These are phyloP conservation scores for Papilio aristodemus DNA, from an alignment of 1,140 invertebrate genomes.

Conservation along the genomic window DNA sequence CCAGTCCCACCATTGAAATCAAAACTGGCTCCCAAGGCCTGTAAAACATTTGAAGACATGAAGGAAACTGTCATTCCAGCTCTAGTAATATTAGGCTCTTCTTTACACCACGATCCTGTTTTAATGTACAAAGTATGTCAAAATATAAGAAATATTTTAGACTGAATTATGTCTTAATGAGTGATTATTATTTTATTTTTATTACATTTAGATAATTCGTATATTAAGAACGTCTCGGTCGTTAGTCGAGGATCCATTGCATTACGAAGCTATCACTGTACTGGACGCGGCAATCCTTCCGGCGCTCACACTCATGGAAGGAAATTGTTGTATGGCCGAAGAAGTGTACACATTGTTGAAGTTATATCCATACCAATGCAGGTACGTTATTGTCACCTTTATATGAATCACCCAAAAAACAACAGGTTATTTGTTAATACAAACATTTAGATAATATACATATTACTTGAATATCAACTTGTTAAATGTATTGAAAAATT, in stretches of 20 bases:
- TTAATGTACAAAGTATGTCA: conserved; percentile 91
- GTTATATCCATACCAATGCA: conserved; percentile 94
- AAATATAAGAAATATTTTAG: conserved; percentile 3
- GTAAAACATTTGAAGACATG: conserved; percentile 85
- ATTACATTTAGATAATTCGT: conserved; percentile 69
- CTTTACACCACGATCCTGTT: conserved; percentile 92
- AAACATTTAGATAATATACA: too few species aligned
- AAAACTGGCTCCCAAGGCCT: conserved; percentile 82
- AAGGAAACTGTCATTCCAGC: conserved; percentile 92
- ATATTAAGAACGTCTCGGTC: conserved; percentile 67
- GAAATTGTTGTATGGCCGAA: conserved; percentile 97
- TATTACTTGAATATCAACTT: conserved; percentile 24
- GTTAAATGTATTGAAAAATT: conserved; percentile 32
- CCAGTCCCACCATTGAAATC: conserved; percentile 82
- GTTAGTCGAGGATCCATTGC: conserved; percentile 79
- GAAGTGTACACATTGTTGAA: conserved; percentile 97
- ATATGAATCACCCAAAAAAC: too few species aligned
- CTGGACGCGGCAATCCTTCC: conserved; percentile 94
- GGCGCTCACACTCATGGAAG: conserved; percentile 93
- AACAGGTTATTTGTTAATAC: too few species aligned
- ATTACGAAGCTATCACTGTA: conserved; percentile 91
- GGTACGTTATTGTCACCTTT: conserved; percentile 73
- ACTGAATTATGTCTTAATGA: too few species aligned
- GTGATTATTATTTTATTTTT: too few species aligned
- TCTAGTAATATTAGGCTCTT: conserved; percentile 91